Conservation (phyloP, 2,888 invertebrate species). For the Amblyteles armatorius region DNA sequence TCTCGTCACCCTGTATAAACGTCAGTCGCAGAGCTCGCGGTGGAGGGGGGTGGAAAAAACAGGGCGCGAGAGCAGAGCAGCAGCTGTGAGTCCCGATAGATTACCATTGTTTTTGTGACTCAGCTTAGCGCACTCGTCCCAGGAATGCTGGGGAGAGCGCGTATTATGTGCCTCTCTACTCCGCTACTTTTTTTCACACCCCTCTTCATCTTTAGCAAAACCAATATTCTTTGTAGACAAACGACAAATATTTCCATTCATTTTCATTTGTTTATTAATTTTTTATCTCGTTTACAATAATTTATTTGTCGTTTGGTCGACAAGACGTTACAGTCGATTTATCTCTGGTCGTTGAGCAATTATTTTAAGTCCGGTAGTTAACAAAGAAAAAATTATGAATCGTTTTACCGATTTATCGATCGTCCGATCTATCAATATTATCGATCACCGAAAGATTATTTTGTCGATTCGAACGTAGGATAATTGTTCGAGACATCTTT, state of each 20-base stretch:
- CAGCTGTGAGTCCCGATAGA: constrained; percentile 78
- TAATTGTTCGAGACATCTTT: neutral
- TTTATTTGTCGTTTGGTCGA: neutral
- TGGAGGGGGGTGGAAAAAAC: constrained; percentile 49
- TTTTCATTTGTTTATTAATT: constrained; percentile 9
- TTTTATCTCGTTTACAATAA: neutral
- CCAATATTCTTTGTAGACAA: neutral
- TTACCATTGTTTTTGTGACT: constrained; percentile 80
- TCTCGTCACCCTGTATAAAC: constrained; percentile 51
- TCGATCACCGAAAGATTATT: no score
- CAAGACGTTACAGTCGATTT: neutral
- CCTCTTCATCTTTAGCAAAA: constrained; percentile 1
- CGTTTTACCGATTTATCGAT: neutral
- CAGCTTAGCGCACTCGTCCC: constrained; percentile 69
- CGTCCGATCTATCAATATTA: no score
- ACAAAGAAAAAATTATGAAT: neutral
- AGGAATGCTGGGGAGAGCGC: constrained; percentile 65
- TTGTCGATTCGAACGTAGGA: neutral
- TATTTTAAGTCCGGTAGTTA: neutral
- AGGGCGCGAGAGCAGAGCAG: constrained; percentile 70
- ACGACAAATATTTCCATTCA: constrained; percentile 36
- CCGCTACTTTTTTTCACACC: constrained; percentile 57
- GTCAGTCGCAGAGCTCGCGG: constrained; percentile 37
- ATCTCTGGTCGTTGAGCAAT: neutral
- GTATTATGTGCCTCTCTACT: constrained; percentile 59